Percentiles rank a stretch among this genome's conserved stretches.
These are phyloP conservation scores for Prunella himalayana DNA, from an alignment of 2,113 vertebrate species.

Conservation along the genomic window DNA sequence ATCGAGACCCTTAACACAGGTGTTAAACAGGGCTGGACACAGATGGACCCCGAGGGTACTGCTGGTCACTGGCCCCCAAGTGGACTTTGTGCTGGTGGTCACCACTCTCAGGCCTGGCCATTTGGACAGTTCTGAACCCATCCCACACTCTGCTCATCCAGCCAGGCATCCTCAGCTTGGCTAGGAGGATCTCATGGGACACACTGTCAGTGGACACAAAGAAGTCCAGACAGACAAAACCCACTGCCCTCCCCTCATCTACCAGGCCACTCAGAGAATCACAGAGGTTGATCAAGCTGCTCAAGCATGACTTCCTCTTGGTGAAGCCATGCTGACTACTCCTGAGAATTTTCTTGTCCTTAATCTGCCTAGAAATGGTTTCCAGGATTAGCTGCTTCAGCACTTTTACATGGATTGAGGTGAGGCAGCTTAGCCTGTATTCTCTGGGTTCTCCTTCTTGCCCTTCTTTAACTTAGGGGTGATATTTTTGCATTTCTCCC, in stretches of 20 bases:
- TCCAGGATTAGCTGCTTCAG: background rate
- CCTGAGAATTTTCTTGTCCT: background rate
- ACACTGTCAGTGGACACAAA: background rate
- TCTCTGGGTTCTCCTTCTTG: background rate
- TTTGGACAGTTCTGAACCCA: background rate
- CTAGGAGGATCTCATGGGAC: background rate
- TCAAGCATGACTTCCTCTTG: background rate
- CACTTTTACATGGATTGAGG: background rate
- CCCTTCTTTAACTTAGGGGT: background rate
- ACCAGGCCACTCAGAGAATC: background rate
- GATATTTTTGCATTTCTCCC: background rate
- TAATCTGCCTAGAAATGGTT: background rate
- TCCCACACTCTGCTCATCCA: background rate
- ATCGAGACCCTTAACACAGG: background rate
- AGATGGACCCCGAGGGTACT: no score
- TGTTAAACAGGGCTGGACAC: background rate
- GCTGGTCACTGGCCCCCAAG: background rate
- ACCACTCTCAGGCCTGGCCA: background rate
- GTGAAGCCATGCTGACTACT: background rate
- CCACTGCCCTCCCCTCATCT: background rate
- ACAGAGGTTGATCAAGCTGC: background rate
- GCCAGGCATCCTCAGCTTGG: background rate
- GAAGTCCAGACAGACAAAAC: background rate
- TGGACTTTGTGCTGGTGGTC: background rate
- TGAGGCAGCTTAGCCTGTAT: background rate